Percentiles rank a stretch among this genome's conserved stretches.
phyloP scores from a whole-genome alignment of 2,888 invertebrate species.

The Cinara cedri region DNA sequence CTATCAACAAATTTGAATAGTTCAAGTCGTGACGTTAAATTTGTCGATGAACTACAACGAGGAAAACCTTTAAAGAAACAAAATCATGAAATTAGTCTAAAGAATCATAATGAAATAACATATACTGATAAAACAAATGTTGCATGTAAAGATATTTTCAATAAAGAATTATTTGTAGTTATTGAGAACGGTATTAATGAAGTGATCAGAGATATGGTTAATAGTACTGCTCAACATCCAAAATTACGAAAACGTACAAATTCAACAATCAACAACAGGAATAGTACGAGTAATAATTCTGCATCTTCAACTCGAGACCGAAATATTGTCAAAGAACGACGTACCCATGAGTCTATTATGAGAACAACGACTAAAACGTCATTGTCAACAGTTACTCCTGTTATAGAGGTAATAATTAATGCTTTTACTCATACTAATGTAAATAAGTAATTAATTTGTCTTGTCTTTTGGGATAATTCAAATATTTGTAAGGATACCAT shows the following conservation, averaged over 20 bases:
- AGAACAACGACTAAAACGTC: conserved; percentile 11
- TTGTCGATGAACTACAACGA: background rate
- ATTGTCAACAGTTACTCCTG: conserved; percentile 8
- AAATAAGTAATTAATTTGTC: background rate
- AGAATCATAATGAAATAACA: background rate
- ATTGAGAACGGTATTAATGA: conserved; percentile 27
- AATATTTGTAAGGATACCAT: no score
- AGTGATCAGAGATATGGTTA: background rate
- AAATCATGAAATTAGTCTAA: background rate
- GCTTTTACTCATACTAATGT: background rate
- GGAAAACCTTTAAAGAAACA: background rate
- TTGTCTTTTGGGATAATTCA: no score
- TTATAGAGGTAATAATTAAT: conserved; percentile 24
- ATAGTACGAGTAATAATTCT: conserved; percentile 6
- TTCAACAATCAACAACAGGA: background rate
- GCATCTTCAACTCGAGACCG: background rate
- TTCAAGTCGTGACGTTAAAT: background rate
- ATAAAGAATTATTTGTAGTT: conserved; percentile 33
- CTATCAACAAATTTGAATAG: background rate
- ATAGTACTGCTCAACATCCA: conserved; percentile 9
- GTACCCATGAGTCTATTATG: background rate
- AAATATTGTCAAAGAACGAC: background rate
- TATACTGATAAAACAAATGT: background rate
- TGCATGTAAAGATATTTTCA: background rate
- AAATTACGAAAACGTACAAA: conserved; percentile 16